These are phyloP conservation scores for Mamestra configurata DNA, from an alignment of 1,140 invertebrate genomes.

Conservation along the genomic window DNA sequence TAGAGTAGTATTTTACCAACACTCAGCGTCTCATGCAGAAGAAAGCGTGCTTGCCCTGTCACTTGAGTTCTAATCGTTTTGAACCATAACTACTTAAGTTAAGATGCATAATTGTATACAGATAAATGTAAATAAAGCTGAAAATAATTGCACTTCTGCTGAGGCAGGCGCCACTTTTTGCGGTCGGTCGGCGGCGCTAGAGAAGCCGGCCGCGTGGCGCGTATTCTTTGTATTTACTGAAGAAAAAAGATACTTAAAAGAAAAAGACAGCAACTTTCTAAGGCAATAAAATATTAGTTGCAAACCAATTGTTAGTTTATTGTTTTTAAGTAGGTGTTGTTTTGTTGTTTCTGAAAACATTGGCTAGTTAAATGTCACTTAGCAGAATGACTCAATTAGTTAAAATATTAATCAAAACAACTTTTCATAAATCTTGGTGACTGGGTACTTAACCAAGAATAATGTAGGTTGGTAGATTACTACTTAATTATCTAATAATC, in stretches of 20 bases:
- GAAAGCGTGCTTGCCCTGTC: slow-evolving; percentile 22
- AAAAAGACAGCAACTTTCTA: slow-evolving; percentile 21
- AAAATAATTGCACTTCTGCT: slow-evolving; percentile 54
- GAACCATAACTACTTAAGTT: background rate
- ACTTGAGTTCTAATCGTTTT: background rate
- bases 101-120: slow-evolving; percentile 14
- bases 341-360: background rate
- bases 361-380: background rate
- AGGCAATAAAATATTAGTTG: background rate
- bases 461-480: too few relatives aligned
- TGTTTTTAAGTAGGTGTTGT: background rate
- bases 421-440: too few relatives aligned
- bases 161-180: slow-evolving; percentile 61
- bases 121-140: slow-evolving; percentile 55
- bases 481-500: too few relatives aligned
- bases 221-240: slow-evolving; percentile 66
- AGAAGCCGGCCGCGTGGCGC: slow-evolving; percentile 58
- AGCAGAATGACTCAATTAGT: too few relatives aligned
- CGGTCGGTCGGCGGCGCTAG: slow-evolving; percentile 59
- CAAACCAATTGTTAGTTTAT: background rate
- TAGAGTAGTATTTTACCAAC: background rate
- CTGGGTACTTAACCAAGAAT: too few relatives aligned
- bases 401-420: too few relatives aligned
- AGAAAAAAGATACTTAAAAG: slow-evolving; percentile 10
- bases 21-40: background rate